These are phyloP conservation scores for Chunga burmeisteri DNA, from an alignment of 2,113 vertebrate genomes.

Conservation along the genomic window DNA sequence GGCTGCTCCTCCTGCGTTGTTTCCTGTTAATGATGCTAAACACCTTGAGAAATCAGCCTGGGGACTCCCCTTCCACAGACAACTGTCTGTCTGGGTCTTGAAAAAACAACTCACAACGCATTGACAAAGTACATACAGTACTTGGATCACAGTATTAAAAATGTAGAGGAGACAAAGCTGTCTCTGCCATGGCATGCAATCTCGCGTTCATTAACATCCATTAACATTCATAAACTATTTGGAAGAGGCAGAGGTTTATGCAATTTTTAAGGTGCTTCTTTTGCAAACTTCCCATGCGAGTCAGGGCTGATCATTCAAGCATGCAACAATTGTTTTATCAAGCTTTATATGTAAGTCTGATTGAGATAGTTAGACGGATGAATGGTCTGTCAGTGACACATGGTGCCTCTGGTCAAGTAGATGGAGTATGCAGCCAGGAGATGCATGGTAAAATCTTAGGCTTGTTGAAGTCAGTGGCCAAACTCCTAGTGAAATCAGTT, in stretches of 20 bases:
- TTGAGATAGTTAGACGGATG: background rate
- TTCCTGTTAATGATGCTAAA: slow-evolving; percentile 27
- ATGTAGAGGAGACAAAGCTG: background rate
- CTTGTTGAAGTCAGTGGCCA: background rate
- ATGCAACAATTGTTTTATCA: background rate
- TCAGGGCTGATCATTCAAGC: background rate
- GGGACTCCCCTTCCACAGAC: background rate
- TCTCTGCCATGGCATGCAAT: background rate
- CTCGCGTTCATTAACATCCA: background rate
- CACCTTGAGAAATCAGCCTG: background rate
- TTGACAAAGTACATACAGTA: background rate
- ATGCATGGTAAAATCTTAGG: background rate
- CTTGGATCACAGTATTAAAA: background rate
- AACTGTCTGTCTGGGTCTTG: background rate
- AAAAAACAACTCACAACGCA: background rate
- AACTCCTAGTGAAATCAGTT: background rate
- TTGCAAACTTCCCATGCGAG: background rate
- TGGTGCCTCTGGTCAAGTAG: background rate
- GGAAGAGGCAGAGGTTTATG: background rate
- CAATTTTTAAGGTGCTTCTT: background rate
- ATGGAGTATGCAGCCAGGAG: background rate
- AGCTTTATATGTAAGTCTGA: background rate
- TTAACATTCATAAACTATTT: background rate
- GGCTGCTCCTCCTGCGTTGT: background rate
- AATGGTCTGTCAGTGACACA: background rate